Evolutionary conservation across 1,140 invertebrate species (phyloP).

Genomic region (Lordiphosa stackelbergi): DNA sequence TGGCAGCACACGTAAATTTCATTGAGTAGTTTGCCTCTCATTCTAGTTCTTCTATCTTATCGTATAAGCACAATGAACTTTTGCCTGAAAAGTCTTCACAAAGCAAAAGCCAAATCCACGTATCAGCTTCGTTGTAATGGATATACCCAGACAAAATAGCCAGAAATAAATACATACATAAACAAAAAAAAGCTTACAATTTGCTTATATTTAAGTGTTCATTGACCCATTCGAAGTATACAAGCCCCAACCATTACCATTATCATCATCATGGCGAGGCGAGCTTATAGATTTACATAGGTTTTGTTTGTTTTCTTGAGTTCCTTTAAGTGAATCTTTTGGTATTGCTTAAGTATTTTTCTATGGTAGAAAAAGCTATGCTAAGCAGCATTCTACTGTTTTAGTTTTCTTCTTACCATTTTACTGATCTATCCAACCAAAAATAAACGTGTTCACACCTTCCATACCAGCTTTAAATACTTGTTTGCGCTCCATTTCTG

Average conservation of each 20-base stretch:
- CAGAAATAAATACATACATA: conserved; percentile 35
- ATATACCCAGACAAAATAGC: conserved; percentile 29
- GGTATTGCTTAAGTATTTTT: no score
- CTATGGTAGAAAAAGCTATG: no score
- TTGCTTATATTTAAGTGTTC: conserved; percentile 62
- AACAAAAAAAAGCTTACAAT: conserved; percentile 60
- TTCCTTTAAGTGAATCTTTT: no score
- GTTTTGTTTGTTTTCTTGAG: no score
- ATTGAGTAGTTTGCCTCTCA: conserved; percentile 19
- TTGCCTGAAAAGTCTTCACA: not conserved
- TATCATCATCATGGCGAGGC: not conserved
- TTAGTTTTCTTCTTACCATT: not conserved
- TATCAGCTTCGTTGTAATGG: conserved; percentile 22
- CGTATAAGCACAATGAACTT: conserved; percentile 7
- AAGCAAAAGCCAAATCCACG: conserved; percentile 1
- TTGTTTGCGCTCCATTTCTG: conserved; percentile 44
- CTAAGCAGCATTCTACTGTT: no score
- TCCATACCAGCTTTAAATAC: conserved; percentile 37
- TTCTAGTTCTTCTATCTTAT: conserved; percentile 22
- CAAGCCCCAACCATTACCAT: conserved; percentile 1
- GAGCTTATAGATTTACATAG: conserved; percentile 1
- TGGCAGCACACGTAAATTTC: conserved; percentile 18
- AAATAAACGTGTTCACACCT: conserved; percentile 5
- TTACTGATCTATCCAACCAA: conserved; percentile 58
- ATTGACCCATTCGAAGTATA: conserved; percentile 39